Conservation (phyloP, 1,140 invertebrate species). For the Stenopsyche tienmushanensis region DNA sequence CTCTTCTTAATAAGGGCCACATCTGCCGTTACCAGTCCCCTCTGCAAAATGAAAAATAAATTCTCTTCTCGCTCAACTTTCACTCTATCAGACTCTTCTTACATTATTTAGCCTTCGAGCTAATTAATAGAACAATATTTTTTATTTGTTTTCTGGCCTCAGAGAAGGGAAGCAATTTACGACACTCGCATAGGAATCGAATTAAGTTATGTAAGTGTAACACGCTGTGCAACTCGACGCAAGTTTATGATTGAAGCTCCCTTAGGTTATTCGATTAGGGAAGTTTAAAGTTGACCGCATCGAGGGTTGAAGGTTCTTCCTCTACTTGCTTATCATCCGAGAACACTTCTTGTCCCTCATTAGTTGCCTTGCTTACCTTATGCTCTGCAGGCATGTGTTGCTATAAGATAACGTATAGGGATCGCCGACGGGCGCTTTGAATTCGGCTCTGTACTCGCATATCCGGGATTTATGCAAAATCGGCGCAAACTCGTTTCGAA, state of each 20-base stretch:
- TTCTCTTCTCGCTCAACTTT: not conserved
- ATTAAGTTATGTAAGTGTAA: too few relatives aligned
- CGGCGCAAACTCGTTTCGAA: too few relatives aligned
- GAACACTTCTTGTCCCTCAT: slow-evolving; percentile 12
- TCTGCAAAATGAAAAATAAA: not conserved
- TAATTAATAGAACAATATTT: not conserved
- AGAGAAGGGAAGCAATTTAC: too few relatives aligned
- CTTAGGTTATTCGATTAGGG: slow-evolving; percentile 9
- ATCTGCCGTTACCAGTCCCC: slow-evolving; percentile 1
- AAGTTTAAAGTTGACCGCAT: slow-evolving; percentile 21
- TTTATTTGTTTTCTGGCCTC: not conserved
- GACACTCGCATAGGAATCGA: too few relatives aligned
- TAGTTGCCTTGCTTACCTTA: not conserved
- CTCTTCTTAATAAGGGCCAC: slow-evolving; percentile 18
- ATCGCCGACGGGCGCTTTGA: not conserved
- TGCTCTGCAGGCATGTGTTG: too few relatives aligned
- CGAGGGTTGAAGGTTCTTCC: not conserved
- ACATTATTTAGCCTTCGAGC: not conserved
- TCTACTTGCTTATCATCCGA: slow-evolving; percentile 3
- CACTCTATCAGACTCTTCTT: not conserved
- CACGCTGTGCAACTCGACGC: not conserved
- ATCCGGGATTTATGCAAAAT: too few relatives aligned
- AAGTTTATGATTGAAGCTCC: not conserved
- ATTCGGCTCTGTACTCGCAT: too few relatives aligned
- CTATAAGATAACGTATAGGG: not conserved